These are phyloP conservation scores for Acipenser oxyrinchus DNA, from an alignment of 2,797 vertebrate genomes.

Conservation along the genomic window DNA sequence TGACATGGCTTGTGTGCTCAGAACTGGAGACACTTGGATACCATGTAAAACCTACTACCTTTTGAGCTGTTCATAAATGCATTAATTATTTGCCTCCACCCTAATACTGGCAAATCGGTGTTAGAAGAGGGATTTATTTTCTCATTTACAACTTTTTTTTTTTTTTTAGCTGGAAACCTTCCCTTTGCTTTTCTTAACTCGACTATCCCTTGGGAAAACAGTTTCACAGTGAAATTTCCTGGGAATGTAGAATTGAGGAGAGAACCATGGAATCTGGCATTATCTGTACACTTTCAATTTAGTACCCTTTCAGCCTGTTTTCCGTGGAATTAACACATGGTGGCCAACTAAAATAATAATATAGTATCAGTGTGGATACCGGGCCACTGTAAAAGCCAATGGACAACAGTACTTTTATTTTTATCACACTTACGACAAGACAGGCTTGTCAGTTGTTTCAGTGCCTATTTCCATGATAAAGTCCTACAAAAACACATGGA, in stretches of 20 bases:
- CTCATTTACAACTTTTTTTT: neutral
- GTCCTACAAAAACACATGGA: too few species aligned
- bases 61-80: neutral
- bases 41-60: neutral
- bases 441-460: too few species aligned
- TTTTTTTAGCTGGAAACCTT: neutral
- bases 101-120: neutral
- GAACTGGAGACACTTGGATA: neutral
- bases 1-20: neutral
- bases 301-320: neutral
- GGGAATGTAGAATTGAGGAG: neutral
- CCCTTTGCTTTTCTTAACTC: neutral
- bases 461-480: too few species aligned
- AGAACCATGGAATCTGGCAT: constrained; percentile 4
- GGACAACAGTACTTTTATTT: too few species aligned
- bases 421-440: too few species aligned
- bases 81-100: neutral
- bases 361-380: constrained; percentile 1
- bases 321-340: neutral
- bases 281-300: constrained; percentile 3
- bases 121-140: neutral
- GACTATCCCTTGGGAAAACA: neutral
- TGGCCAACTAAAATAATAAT: constrained; percentile 1
- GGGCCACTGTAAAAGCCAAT: constrained; percentile 18
- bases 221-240: neutral